These are phyloP conservation scores for Caranx ignobilis DNA, from an alignment of 2,113 vertebrate species.

Conservation along the genomic window DNA sequence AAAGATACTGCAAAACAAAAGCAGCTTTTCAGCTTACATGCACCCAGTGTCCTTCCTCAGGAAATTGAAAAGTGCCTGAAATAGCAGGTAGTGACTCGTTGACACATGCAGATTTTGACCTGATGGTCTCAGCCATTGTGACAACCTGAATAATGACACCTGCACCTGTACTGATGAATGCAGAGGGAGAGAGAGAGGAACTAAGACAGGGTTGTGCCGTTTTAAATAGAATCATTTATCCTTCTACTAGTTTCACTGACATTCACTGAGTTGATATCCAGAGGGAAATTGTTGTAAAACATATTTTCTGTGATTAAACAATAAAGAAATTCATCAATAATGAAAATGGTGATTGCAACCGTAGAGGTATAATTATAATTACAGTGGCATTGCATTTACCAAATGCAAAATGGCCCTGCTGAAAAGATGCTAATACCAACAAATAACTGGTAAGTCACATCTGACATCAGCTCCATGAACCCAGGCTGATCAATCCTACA, in stretches of 20 bases:
- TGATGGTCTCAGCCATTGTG: slow-evolving; percentile 23
- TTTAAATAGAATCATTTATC: neutral
- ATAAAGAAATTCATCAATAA: neutral
- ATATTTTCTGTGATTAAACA: neutral
- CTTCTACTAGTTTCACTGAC: neutral
- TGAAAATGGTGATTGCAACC: neutral
- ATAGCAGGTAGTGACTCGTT: slow-evolving; percentile 7
- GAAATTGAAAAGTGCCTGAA: slow-evolving; percentile 42
- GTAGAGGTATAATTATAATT: neutral
- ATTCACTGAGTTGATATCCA: neutral
- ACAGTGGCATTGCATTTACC: too few relatives aligned
- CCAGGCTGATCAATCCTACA: neutral
- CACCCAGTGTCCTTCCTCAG: slow-evolving; percentile 17
- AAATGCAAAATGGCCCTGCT: neutral
- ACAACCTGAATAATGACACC: neutral
- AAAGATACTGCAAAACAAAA: slow-evolving; percentile 54
- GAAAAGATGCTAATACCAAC: neutral
- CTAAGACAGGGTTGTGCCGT: neutral
- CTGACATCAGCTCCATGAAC: slow-evolving; percentile 4
- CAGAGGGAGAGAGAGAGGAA: neutral
- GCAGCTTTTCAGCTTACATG: slow-evolving; percentile 55
- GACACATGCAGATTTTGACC: slow-evolving; percentile 6
- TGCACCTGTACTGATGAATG: neutral
- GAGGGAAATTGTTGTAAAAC: neutral
- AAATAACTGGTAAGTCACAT: neutral